phyloP scores from a whole-genome alignment of 2,113 vertebrate genomes.

The Daphoenositta chrysoptera region DNA sequence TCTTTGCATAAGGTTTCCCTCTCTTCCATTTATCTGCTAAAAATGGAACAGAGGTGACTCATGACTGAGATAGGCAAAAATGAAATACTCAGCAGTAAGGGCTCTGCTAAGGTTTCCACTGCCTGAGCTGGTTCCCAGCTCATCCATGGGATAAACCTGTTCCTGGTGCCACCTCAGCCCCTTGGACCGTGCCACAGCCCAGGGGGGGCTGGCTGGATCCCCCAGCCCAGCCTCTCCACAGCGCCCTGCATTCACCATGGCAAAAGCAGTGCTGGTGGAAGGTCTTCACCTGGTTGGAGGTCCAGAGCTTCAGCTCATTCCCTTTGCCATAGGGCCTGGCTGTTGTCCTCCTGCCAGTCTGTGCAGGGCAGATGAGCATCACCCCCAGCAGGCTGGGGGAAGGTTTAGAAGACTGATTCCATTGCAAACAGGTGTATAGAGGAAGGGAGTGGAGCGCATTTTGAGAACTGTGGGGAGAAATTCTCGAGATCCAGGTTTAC shows the following conservation, averaged over 20 bases:
- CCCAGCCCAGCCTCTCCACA: neutral
- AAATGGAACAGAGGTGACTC: neutral
- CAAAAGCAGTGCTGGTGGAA: constrained; percentile 80
- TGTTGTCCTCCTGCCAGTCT: constrained; percentile 81
- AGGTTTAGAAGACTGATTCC: neutral
- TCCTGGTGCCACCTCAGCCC: neutral
- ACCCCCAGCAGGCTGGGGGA: neutral
- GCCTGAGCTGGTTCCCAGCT: neutral
- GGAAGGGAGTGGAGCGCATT: neutral
- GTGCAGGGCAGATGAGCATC: neutral
- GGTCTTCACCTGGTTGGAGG: constrained; percentile 79
- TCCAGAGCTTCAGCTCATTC: constrained; percentile 80
- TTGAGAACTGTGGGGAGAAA: neutral
- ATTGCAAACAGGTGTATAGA: neutral
- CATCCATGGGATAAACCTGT: accelerated
- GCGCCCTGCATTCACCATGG: constrained; percentile 63
- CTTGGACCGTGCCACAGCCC: accelerated
- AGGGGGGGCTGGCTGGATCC: neutral
- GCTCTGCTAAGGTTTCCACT: neutral
- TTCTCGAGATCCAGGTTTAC: neutral
- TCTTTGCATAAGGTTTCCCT: neutral
- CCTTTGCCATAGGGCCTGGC: constrained; percentile 68
- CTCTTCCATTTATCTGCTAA: neutral
- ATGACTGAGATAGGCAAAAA: neutral
- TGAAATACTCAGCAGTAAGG: neutral